Conservation (phyloP, 2,797 vertebrate genomes). For the Mormyrops attenuatus region DNA sequence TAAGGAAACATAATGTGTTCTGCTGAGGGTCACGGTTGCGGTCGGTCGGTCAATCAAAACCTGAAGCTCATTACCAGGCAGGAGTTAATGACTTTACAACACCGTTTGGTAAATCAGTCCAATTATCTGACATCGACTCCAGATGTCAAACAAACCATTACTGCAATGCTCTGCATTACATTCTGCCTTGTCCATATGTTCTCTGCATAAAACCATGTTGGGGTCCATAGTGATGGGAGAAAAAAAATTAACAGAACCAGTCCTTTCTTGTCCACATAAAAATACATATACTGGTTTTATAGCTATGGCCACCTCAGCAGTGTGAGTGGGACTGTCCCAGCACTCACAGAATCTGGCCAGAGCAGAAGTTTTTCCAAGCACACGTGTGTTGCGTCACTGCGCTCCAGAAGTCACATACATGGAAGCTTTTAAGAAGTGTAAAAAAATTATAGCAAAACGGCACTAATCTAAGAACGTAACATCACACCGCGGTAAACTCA, state of each 20-base stretch:
- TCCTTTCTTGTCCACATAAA: not conserved
- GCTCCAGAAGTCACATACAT: constrained; percentile 14
- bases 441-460: not conserved
- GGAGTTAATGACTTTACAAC: constrained; percentile 11
- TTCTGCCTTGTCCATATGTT: not conserved
- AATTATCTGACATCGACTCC: constrained; percentile 8
- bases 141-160: constrained; percentile 22
- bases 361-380: not conserved
- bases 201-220: not conserved
- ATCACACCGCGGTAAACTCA: constrained; percentile 7
- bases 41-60: not conserved
- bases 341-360: not conserved
- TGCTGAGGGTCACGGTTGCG: not conserved
- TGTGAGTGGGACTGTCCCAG: not conserved
- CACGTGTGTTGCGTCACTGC: not conserved
- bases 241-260: not conserved
- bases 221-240: not conserved
- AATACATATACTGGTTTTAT: not conserved
- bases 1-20: constrained; percentile 6
- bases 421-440: constrained; percentile 12
- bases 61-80: not conserved
- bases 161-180: not conserved
- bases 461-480: constrained; percentile 6
- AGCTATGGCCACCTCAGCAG: not conserved
- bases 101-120: constrained; percentile 7